These are phyloP conservation scores for Pseudochirops corinnae DNA, from an alignment of 2,797 vertebrate species.

Conservation along the genomic window DNA sequence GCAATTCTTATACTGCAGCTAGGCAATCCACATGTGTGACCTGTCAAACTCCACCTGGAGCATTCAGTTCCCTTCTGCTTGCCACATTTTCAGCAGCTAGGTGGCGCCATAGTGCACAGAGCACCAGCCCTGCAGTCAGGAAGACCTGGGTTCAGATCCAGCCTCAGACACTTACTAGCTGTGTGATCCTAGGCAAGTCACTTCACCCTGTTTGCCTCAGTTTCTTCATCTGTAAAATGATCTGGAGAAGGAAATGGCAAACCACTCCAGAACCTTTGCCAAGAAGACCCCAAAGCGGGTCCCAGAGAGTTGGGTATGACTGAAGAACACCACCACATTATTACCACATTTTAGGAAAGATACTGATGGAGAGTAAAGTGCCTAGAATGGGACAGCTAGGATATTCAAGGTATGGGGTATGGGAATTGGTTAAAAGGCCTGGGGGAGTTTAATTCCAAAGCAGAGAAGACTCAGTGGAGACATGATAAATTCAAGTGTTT, in stretches of 20 bases:
- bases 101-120: not conserved
- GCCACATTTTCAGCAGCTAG: not conserved
- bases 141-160: not conserved
- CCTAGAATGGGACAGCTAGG: not conserved
- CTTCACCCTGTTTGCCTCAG: not conserved
- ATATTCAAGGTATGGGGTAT: not conserved
- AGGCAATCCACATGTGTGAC: not conserved
- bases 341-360: not conserved
- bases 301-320: not conserved
- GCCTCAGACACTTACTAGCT: not conserved
- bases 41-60: not conserved
- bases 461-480: not conserved
- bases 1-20: not conserved
- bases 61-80: not conserved
- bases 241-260: not conserved
- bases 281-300: not conserved
- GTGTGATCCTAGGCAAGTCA: not conserved
- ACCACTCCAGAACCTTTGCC: not conserved
- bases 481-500: not conserved
- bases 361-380: not conserved
- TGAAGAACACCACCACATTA: not conserved
- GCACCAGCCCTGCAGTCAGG: not conserved
- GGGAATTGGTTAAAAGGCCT: not conserved
- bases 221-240: not conserved
- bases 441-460: not conserved